phyloP scores from a whole-genome alignment of 2,888 invertebrate species.

The Volucella inanis region DNA sequence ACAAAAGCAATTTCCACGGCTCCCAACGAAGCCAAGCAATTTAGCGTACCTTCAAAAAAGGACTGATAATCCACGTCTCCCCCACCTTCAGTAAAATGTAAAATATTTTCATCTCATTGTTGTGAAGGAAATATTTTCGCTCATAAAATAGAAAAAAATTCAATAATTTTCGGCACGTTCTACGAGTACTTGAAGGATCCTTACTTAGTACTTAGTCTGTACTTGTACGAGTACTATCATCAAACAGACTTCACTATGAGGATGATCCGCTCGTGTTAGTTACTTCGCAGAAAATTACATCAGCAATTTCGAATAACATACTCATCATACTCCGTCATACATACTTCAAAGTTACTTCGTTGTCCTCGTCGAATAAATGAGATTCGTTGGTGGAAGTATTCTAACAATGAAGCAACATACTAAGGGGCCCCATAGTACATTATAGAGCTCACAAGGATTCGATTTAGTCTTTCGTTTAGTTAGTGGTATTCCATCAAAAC shows the following conservation, averaged over 20 bases:
- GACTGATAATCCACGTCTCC: not conserved
- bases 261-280: not conserved
- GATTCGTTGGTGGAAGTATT: slow-evolving; percentile 35
- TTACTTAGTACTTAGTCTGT: not conserved
- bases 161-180: slow-evolving; percentile 63
- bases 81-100: slow-evolving; percentile 10
- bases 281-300: slow-evolving; percentile 43
- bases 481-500: slow-evolving; percentile 39
- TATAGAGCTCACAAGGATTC: not conserved
- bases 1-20: too few species aligned
- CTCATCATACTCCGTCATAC: too few species aligned
- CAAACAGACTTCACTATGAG: not conserved
- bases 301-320: slow-evolving; percentile 47
- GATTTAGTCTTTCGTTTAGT: slow-evolving; percentile 33
- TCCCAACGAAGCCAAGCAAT: too few species aligned
- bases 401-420: slow-evolving; percentile 52
- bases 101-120: slow-evolving; percentile 62
- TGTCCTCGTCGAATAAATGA: slow-evolving; percentile 19
- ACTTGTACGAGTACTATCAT: not conserved
- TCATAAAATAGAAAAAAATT: slow-evolving; percentile 57
- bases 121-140: slow-evolving; percentile 51
- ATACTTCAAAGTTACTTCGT: slow-evolving; percentile 19
- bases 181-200: not conserved
- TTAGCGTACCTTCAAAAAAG: too few species aligned
- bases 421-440: not conserved